Evolutionary conservation across 2,797 vertebrate genomes (phyloP), one percentile per base, ranked within the genome.

Genomic region (Sphaeramia orbicularis): DNA sequence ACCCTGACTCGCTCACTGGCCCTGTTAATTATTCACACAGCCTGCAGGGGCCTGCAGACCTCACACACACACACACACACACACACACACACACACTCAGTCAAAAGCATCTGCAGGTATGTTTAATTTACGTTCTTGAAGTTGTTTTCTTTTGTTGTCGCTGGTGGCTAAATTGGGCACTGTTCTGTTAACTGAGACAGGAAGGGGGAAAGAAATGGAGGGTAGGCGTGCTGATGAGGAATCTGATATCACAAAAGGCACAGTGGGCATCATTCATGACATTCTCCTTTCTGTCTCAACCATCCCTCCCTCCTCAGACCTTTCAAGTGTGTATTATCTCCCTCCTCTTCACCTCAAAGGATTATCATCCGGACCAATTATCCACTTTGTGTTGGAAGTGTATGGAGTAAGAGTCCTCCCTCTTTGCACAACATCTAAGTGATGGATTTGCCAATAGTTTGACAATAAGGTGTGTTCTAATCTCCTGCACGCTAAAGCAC

Each of bases 21-120:
- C 61, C 76, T 61, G 71, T 92, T 88, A 91, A 93, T 91, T 92
- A 93, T 93, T 93, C 84, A 92, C 60, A 56, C 18, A 6, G 63
- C 80, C 84, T 85, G 81, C 80, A 84, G 76, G 74, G 86, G 78
- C 80, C 83, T 59, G 15, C 60, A 79, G 78, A 74, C 47, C 67
- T 65, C 73, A 19, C 35, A 14, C 71, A 63, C 54, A 49, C 64
- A 59, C 62, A 69, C 58, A 54, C 54, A 51, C 19, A 2, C 19
- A 21, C 19, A 21, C 19, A 2, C 19, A 21, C 62, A 59, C 36
- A 62, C 44, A 30, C 47, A 54, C 53, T 41, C 15, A 56, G 52
- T 66, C 60, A 63, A 62, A 88, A 74, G 72, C 74, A 76, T 90
- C 83, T 80, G 70, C 80, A 72, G 75, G 53, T 76, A 86, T 91